Conservation (phyloP, 2,888 invertebrate species). For the Cephus pygmeus region DNA sequence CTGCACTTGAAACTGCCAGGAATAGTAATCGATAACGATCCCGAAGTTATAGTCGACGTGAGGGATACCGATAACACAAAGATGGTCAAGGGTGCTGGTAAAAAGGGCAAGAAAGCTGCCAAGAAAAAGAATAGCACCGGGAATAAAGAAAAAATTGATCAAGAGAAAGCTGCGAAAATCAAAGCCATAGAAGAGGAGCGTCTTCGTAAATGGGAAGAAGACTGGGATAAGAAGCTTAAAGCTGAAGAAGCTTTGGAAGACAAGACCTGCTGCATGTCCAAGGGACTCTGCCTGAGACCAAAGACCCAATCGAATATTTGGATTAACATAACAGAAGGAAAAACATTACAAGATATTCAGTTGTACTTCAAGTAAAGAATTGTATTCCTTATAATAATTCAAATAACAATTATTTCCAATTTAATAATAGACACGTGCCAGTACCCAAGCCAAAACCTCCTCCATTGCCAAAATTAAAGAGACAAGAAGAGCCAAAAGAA, state of each 20-base stretch:
- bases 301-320: slow-evolving; percentile 42
- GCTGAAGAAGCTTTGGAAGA: slow-evolving; percentile 33
- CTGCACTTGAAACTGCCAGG: slow-evolving; percentile 21
- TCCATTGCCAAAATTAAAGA: slow-evolving; percentile 19
- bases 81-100: slow-evolving; percentile 4
- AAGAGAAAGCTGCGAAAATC: slow-evolving; percentile 3
- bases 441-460: slow-evolving; percentile 30
- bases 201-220: slow-evolving; percentile 33
- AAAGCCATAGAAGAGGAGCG: slow-evolving; percentile 29
- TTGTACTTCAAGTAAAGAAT: slow-evolving; percentile 41
- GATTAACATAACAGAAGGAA: slow-evolving; percentile 37
- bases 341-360: slow-evolving; percentile 36
- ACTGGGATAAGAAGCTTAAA: slow-evolving; percentile 34
- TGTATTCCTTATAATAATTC: not conserved
- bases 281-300: slow-evolving; percentile 31
- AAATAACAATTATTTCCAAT: not conserved
- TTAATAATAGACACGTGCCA: slow-evolving; percentile 24
- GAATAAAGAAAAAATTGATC: not conserved
- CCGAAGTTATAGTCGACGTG: slow-evolving; percentile 16
- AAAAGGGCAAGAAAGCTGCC: slow-evolving; percentile 13
- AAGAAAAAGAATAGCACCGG: not conserved
- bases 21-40: slow-evolving; percentile 17
- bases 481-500: not conserved
- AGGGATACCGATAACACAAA: not conserved
- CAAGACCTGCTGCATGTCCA: slow-evolving; percentile 30